Percentiles rank a stretch among this genome's conserved stretches.
These are phyloP conservation scores for Oligia fasciuncula DNA, from an alignment of 2,888 invertebrate species.

Conservation along the genomic window DNA sequence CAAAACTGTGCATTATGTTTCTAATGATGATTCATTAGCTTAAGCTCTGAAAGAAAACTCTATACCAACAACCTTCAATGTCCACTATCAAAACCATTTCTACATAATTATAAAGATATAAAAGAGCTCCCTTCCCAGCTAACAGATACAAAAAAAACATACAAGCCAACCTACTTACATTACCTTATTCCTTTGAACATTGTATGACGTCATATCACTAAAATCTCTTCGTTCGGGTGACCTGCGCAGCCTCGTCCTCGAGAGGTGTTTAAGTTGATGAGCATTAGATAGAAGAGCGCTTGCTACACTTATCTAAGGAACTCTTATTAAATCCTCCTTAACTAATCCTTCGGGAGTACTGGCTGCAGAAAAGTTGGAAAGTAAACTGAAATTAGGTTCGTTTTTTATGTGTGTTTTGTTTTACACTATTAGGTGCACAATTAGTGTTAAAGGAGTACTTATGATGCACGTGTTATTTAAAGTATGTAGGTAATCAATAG, in stretches of 20 bases:
- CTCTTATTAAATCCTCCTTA: slow-evolving; percentile 89
- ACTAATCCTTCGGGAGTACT: slow-evolving; percentile 86
- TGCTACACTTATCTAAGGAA: slow-evolving; percentile 87
- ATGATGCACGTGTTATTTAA: no score
- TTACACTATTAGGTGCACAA: neutral
- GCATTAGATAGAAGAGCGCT: slow-evolving; percentile 79
- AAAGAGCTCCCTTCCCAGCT: neutral
- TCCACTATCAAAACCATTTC: neutral
- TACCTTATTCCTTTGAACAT: neutral
- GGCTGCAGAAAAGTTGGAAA: slow-evolving; percentile 70
- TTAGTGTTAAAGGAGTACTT: no score
- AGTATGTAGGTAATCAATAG: no score
- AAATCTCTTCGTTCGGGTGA: slow-evolving; percentile 58
- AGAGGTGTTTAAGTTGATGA: slow-evolving; percentile 79
- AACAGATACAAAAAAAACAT: neutral
- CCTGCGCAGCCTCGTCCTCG: slow-evolving; percentile 55
- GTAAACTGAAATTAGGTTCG: neutral
- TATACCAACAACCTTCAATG: neutral
- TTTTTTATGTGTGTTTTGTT: neutral
- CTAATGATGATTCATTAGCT: neutral
- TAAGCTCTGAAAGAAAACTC: neutral
- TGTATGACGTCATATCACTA: slow-evolving; percentile 35
- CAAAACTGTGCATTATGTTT: neutral
- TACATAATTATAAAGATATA: no score
- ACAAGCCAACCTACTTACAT: neutral